These are phyloP conservation scores for Nasonia longicornis DNA, from an alignment of 1,140 invertebrate genomes.

Conservation along the genomic window DNA sequence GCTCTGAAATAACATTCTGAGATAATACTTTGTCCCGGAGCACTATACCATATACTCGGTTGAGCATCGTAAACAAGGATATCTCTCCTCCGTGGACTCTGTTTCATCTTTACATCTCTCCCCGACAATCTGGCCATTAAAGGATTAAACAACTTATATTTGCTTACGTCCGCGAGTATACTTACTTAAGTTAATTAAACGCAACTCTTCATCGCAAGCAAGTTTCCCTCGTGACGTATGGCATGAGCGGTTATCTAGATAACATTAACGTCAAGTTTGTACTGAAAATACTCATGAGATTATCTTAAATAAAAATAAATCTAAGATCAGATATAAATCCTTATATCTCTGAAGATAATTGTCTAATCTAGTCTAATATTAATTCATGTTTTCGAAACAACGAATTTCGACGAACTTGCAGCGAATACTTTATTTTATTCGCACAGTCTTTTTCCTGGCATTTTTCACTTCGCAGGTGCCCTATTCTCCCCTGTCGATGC, in stretches of 20 bases:
- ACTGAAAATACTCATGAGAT: no score
- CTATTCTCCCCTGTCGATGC: not conserved
- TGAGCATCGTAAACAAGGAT: not conserved
- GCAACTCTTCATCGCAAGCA: not conserved
- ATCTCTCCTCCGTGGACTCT: not conserved
- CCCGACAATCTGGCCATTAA: not conserved
- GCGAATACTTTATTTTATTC: not conserved
- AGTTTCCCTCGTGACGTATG: not conserved
- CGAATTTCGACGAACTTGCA: no score
- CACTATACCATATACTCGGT: not conserved
- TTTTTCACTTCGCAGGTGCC: not conserved
- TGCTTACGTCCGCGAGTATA: not conserved
- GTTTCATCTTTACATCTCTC: no score
- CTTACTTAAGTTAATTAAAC: not conserved
- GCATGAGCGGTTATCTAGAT: no score
- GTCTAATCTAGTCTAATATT: no score
- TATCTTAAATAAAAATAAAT: no score
- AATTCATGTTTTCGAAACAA: no score
- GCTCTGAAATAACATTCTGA: not conserved
- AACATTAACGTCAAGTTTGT: no score
- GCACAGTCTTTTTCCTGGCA: not conserved
- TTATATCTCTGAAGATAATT: no score
- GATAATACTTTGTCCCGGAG: not conserved
- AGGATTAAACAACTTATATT: not conserved
- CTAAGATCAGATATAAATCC: no score